Evolutionary conservation across 2,797 vertebrate species (phyloP).

Genomic region (Sternarchorhynchus goeldii): DNA sequence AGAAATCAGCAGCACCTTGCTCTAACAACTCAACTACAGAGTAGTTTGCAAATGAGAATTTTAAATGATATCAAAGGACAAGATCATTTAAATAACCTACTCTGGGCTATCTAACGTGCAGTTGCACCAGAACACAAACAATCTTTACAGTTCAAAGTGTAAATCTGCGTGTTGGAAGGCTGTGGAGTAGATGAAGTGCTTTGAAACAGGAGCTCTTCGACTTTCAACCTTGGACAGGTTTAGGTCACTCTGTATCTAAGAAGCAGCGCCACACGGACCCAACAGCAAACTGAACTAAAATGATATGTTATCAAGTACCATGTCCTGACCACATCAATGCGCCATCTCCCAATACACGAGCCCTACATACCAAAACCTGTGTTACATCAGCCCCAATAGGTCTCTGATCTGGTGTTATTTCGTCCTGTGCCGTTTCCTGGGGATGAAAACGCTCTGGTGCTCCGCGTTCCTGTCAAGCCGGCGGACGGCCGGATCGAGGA

Average conservation of each 20-base stretch:
- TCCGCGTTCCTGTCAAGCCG: conserved; percentile 4
- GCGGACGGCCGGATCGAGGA: conserved; percentile 25
- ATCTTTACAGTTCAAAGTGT: background rate
- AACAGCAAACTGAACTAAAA: conserved; percentile 58
- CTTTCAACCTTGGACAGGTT: conserved; percentile 71
- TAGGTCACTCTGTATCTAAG: conserved; percentile 57
- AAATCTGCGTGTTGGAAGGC: conserved; percentile 21
- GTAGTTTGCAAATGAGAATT: background rate
- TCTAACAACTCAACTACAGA: too few species aligned
- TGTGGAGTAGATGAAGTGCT: conserved; percentile 54
- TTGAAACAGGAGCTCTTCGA: conserved; percentile 75
- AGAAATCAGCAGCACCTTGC: too few species aligned
- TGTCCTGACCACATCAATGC: conserved; percentile 59
- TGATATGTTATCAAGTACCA: conserved; percentile 54
- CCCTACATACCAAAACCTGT: background rate
- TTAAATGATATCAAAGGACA: background rate
- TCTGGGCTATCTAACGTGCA: background rate
- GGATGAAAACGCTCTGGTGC: conserved; percentile 36
- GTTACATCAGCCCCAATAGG: background rate
- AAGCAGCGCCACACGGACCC: conserved; percentile 49
- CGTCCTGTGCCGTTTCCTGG: conserved; percentile 21
- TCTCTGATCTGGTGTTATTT: conserved; percentile 24
- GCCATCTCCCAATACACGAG: conserved; percentile 9
- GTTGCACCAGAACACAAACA: conserved; percentile 12
- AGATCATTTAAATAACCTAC: conserved; percentile 22